Base-by-base conservation (phyloP, 1,140 invertebrate genomes). In the Rhagoletis zephyria region DNA sequence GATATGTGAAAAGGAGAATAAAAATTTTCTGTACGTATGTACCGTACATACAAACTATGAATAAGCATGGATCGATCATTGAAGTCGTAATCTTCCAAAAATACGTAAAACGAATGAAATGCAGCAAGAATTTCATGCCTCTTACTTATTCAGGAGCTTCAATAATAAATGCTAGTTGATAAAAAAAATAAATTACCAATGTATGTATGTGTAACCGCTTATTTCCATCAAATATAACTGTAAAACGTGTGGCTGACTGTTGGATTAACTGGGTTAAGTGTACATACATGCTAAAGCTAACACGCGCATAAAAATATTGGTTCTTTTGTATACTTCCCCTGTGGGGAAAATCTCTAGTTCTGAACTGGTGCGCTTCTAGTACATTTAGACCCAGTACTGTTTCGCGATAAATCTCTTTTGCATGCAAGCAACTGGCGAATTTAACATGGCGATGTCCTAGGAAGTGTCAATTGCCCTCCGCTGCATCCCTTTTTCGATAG, bases 161-260 rank as follows among this genome's bases (percentile, higher is more conserved):
- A 16, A 48, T 74, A 10, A 48, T 45, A 42, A 0, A 2, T 74
- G 45, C 42, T 3, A 40, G 67, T 74, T 45, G 45, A 48, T 74
- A 40, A 45, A 74, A 4, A 74, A 4, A 40, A 74, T 48, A 14
- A 74, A n/a, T 74, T 74, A 74, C 6, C 16, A 45, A 45, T 42
- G 42, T 48, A 74, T 45, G 40, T 40, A 70, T 45, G 67, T 40
- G 3, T 70, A 42, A 16, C 4, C n/a, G 6, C 90, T 90, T 88
- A 91, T 91, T 90, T 91, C 89, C 91, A 90, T 91, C 90, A 89
- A 30, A 91, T 91, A 89, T 90, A 92, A 91, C 91, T 90, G 90
- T 77, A 85, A 89, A 60, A 65, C n/a, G 87, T 16, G 19, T 87
- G 87, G 61, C 16, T 88, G 56, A 81, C 87, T 88, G 30, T 30